Evolutionary conservation across 2,113 vertebrate species (phyloP).

Genomic region (Lepus europaeus): DNA sequence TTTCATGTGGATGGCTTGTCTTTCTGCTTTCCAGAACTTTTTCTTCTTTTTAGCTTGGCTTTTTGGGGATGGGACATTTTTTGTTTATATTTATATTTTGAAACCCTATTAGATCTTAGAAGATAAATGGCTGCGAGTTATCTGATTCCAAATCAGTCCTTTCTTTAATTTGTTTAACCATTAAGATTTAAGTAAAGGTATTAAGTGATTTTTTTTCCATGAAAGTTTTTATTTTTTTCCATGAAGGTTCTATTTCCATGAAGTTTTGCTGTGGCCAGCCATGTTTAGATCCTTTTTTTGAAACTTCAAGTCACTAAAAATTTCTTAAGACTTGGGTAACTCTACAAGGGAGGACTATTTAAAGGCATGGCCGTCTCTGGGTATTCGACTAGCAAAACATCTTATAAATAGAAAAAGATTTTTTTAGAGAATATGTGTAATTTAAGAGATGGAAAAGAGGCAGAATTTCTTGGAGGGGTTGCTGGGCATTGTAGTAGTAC

Average conservation of each 20-base stretch:
- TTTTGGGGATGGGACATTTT: background rate
- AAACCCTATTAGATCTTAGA: background rate
- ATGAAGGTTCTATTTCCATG: background rate
- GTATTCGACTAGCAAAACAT: slow-evolving; percentile 35
- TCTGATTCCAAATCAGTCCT: background rate
- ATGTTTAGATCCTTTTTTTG: slow-evolving; percentile 46
- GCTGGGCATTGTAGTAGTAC: background rate
- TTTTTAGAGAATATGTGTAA: slow-evolving; percentile 30
- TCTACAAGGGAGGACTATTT: background rate
- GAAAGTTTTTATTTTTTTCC: background rate
- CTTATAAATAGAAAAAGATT: slow-evolving; percentile 35
- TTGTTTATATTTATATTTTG: slow-evolving; percentile 54
- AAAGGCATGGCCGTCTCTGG: background rate
- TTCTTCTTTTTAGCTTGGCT: slow-evolving; percentile 40
- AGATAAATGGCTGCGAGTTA: slow-evolving; percentile 18
- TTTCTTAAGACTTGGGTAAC: background rate
- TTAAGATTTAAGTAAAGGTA: slow-evolving; percentile 25
- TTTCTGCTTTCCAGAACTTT: slow-evolving; percentile 42
- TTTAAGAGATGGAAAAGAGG: slow-evolving; percentile 17
- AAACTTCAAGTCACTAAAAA: slow-evolving; percentile 42
- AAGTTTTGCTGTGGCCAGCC: background rate
- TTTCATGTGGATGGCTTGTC: background rate
- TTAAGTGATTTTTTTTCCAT: background rate
- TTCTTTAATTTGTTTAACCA: slow-evolving; percentile 17
- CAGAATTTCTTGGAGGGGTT: background rate